Percentiles rank a stretch among this genome's conserved stretches.
phyloP scores from a whole-genome alignment of 64 coral and sea anemone species.

The Actinia tenebrosa region DNA sequence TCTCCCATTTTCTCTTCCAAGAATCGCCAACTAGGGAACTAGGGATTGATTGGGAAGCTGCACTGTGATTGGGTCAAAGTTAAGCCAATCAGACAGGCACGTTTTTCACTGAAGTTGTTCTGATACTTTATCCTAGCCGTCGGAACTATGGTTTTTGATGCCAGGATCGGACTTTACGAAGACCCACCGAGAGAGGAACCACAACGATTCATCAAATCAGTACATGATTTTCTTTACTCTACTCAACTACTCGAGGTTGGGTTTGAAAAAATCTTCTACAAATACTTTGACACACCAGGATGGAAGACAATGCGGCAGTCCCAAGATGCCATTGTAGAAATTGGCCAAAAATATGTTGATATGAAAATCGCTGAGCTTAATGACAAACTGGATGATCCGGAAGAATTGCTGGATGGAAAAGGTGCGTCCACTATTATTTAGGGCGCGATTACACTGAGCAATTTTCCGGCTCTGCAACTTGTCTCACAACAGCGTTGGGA shows the following conservation, averaged over 20 bases:
- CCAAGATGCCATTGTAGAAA: constrained; percentile 1
- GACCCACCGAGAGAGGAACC: constrained; percentile 34
- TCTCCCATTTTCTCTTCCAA: too few relatives aligned
- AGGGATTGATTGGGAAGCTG: too few relatives aligned
- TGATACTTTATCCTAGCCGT: not conserved
- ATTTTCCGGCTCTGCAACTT: too few relatives aligned
- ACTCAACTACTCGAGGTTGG: constrained; percentile 19
- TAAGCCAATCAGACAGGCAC: too few relatives aligned
- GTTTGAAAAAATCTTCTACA: not conserved
- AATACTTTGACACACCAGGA: constrained; percentile 27
- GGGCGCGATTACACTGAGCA: too few relatives aligned
- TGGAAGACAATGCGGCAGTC: constrained; percentile 23
- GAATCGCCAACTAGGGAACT: too few relatives aligned
- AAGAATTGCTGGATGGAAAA: constrained; percentile 1
- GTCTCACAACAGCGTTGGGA: too few relatives aligned
- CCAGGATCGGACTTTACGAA: constrained; percentile 34
- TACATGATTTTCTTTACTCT: not conserved
- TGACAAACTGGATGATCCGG: constrained; percentile 16
- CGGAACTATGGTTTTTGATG: constrained; percentile 45
- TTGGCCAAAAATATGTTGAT: constrained; percentile 35
- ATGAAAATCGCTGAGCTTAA: constrained; percentile 32
- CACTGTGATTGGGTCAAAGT: too few relatives aligned
- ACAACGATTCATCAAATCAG: constrained; percentile 5
- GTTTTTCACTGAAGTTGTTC: not conserved
- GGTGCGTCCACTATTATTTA: not conserved